Evolutionary conservation across 2,888 invertebrate genomes (phyloP), one percentile per base, ranked within the genome.

Genomic region (Andrena bicolor): DNA sequence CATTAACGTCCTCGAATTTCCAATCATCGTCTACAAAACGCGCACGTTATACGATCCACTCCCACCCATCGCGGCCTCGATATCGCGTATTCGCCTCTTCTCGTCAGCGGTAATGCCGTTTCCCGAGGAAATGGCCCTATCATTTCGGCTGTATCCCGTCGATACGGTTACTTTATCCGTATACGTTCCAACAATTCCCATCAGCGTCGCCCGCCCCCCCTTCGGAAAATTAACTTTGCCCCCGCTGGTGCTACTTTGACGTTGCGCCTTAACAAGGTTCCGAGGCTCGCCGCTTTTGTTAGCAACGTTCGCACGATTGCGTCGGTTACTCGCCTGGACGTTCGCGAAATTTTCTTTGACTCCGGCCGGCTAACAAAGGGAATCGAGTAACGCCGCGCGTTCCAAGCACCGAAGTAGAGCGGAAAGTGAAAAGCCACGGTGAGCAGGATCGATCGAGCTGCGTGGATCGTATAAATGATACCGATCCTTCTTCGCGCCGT

Each of bases 201-300:
- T 79, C 64, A 48, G 48, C 63, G 35, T 56, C 73, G 49, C n/a
- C 10, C 66, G 73, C 35, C 58, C 66, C 4, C 48, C 23, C 5
- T 6, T 16, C 7, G 63, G 63, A 63, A 80, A 85, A 87, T 83
- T 82, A 85, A 83, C 72, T 86, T 87, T 82, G 72, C 73, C 75
- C 74, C 75, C 4, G 1, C 16, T 16, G 16, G 76, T 74, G 82
- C 86, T 87, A 85, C 86, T 87, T 87, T 85, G 86, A 86, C 76
- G 86, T 77, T 69, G 68, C 74, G 64, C 68, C 81, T 83, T 80
- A 86, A 86, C 87, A 78, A 86, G 80, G 58, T 80, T 84, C 81
- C 1, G 72, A 20, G 65, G 71, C 60, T n/a, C n/a, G 51, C 60
- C 77, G 84, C 82, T 86, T 86, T 80, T 82, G 84, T 82, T 76